Conservation (phyloP, 1,140 invertebrate species). For the Diploscapter pachys region DNA sequence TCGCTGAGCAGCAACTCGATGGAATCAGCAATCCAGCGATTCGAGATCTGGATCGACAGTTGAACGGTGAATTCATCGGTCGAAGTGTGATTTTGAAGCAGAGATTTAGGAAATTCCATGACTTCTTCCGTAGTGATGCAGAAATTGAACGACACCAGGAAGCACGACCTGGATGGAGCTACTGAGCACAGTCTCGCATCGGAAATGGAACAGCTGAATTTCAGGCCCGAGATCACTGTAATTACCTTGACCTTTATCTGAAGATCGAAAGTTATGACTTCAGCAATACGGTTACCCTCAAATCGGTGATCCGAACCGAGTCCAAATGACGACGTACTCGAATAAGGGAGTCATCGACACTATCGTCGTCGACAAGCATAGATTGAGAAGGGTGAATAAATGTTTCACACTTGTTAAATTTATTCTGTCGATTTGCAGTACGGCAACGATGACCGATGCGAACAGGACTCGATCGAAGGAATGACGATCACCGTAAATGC, state of each 20-base stretch:
- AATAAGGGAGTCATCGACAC: conserved; percentile 14
- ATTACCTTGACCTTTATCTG: background rate
- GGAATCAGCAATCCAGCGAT: conserved; percentile 26
- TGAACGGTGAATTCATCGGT: conserved; percentile 19
- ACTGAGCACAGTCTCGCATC: conserved; percentile 19
- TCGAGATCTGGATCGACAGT: conserved; percentile 28
- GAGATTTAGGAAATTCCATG: conserved; percentile 21
- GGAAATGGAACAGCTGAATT: conserved; percentile 23
- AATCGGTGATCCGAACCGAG: conserved; percentile 14
- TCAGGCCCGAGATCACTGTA: conserved; percentile 12
- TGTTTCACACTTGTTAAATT: conserved; percentile 5
- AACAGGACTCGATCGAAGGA: conserved; percentile 28
- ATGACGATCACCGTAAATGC: conserved; percentile 28
- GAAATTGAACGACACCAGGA: conserved; percentile 16
- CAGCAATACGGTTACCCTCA: conserved; percentile 29
- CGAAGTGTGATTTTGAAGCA: too few relatives aligned
- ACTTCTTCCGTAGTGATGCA: conserved; percentile 26
- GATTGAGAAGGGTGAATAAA: conserved; percentile 10
- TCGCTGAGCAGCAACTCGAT: conserved; percentile 18
- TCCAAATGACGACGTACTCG: conserved; percentile 20
- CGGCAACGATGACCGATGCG: background rate
- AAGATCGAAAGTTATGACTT: background rate
- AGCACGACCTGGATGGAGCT: conserved; percentile 11
- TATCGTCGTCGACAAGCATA: background rate
- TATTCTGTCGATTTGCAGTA: background rate